Base-by-base conservation (phyloP, 2,797 vertebrate species). In the Silurus lanzhouensis region DNA sequence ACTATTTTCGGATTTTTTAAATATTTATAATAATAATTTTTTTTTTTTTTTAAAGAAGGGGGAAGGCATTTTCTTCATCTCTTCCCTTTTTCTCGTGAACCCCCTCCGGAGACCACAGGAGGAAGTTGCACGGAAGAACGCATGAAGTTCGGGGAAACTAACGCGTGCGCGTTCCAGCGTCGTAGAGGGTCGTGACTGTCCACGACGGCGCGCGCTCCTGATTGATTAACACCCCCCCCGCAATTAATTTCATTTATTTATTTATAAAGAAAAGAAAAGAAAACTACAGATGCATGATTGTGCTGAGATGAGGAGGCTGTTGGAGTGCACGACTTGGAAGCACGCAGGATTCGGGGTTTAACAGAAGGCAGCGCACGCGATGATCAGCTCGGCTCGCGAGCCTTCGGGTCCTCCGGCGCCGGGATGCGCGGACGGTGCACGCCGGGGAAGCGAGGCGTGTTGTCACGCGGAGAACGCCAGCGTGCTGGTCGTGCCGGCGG, bases 321-420 rank as follows among this genome's bases (percentile, higher is more conserved):
- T 17, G 79, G 63, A 31, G 60, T 15, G 6, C 6, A n/a, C 44
- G 58, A 78, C 57, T 81, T 66, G 66, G 7, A 55, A 67, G 38
- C 19, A 44, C 72, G 72, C 77, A 1, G 12, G 6, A 20, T 14
- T 80, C 25, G 6, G 71, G 61, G 5, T 77, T 38, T 57, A 57
- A 57, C 25, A 31, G 83, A 66, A 61, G 2, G 27, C 13, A 25
- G 2, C 6, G 5, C 14, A 2, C 52, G 55, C 5, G 38, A 74
- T 80, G 87, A 83, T 95, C 95, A 95, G 90, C 86, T 91, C 91
- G 88, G 91, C 95, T 77, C 92, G 90, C 67, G 95, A 95, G 88
- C 94, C 93, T 82, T 95, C 96, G 58, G 95, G 93, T 72, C 90
- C 97, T 76, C 90, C 94, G 57, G 96, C 96, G 44, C 96, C 96